Evolutionary conservation across 30 jellyfish, hydroid and myxozoan species (phyloP).

Genomic region (Catostylus mosaicus): DNA sequence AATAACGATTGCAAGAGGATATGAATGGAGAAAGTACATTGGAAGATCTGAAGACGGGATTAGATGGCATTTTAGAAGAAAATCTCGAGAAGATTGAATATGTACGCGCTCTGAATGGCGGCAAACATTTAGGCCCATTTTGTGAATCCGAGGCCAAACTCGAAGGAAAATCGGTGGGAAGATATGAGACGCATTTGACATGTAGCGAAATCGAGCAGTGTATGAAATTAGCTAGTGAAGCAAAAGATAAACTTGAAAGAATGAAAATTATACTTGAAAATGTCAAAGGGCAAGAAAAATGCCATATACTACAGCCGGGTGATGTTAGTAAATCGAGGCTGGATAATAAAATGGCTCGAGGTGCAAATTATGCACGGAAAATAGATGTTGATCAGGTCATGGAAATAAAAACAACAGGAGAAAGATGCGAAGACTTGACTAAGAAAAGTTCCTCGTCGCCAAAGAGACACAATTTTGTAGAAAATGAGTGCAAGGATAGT

Average conservation of each 20-base stretch:
- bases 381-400: too few species aligned
- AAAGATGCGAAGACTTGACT: too few species aligned
- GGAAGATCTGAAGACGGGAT: not conserved
- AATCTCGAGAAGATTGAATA: not conserved
- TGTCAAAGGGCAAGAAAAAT: too few species aligned
- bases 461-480: too few species aligned
- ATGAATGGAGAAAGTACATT: not conserved
- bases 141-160: not conserved
- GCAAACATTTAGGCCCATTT: not conserved
- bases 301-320: too few species aligned
- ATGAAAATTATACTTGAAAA: not conserved
- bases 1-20: not conserved
- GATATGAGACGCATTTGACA: not conserved
- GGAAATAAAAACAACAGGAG: too few species aligned
- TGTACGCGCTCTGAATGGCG: not conserved
- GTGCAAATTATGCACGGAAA: too few species aligned
- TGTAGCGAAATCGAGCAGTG: not conserved
- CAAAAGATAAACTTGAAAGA: not conserved
- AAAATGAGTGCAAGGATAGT: not conserved
- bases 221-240: constrained; percentile 1
- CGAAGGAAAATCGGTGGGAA: not conserved
- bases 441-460: too few species aligned
- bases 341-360: too few species aligned
- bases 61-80: not conserved
- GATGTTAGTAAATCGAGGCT: too few species aligned